Base-by-base conservation (phyloP, 2,888 invertebrate genomes). In the Dermolepida albohirtum region DNA sequence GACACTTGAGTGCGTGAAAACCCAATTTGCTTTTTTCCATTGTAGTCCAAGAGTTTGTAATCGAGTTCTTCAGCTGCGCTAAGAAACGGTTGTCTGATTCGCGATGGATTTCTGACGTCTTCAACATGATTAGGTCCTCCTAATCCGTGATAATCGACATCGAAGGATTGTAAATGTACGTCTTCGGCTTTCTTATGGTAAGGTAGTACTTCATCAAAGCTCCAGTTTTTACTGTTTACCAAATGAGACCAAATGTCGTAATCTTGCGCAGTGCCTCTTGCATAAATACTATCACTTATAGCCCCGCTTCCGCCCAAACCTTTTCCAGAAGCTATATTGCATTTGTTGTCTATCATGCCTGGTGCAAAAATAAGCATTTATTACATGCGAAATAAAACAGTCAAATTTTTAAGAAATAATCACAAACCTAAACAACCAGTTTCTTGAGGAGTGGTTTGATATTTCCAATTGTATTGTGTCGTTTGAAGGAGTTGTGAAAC, bases 241-340 rank as follows among this genome's bases (percentile, higher is more conserved):
- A 87, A 85, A 4, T 59, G 10, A 57, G 90, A 92, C 96, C 96
- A 96, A 51, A 89, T 87, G 79, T 95, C 92, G 79, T 89, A 96
- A 81, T 96, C 95, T 0, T 90, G 85, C 59, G 87, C 87, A 81
- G 94, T 94, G 0, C 96, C 96, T 64, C 96, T 85, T 43, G 94
- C 89, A 80, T 96, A 95, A 0, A 94, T 86, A 93, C 95, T 94
- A 5, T 91, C 92, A 78, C 95, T 95, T 0, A 95, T 85, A 0
- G 93, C 91, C 27, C 92, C 92, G 4, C 91, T 91, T 0, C 95
- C 95, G 0, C 95, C 95, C 0, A 95, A 84, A 0, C 72, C 73
- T 72, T 77, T 76, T 7, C 77, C 79, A 70, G 90, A 84, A 0
- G 92, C 92, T 88, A 89, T 91, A 71, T 89, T 87, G 77, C 92